phyloP scores from a whole-genome alignment of 2,113 vertebrate genomes.

The Phrynosoma blainvillii region DNA sequence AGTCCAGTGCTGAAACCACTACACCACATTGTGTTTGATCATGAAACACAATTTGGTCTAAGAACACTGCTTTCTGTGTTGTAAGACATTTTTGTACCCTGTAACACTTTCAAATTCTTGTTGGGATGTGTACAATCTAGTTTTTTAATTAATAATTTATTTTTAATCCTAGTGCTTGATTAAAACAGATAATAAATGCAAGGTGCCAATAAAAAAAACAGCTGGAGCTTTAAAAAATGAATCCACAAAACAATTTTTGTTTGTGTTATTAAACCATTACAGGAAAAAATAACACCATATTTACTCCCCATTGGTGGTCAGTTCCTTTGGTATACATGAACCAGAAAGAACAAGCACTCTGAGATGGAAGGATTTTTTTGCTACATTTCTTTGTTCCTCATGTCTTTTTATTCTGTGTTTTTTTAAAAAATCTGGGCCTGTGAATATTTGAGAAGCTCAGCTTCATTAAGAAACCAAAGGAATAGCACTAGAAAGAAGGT shows the following conservation, averaged over 20 bases:
- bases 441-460: slow-evolving; percentile 9
- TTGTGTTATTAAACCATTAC: slow-evolving; percentile 28
- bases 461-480: not conserved
- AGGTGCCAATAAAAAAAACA: fast-evolving
- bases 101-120: not conserved
- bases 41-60: no score
- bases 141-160: not conserved
- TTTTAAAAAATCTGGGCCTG: not conserved
- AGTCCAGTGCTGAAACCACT: no score
- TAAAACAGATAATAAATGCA: not conserved
- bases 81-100: no score
- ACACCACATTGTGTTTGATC: no score
- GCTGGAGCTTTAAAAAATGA: not conserved
- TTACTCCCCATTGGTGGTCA: slow-evolving; percentile 22
- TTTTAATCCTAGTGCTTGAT: not conserved
- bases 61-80: no score
- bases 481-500: not conserved
- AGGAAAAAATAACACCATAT: not conserved
- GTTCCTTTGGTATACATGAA: slow-evolving; percentile 28
- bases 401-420: not conserved
- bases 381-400: not conserved
- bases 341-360: not conserved
- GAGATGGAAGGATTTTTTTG: not conserved
- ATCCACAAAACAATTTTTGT: not conserved
- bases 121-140: not conserved